Conservation (phyloP, 2,888 invertebrate genomes). For the Nephrocerus scutellatus region DNA sequence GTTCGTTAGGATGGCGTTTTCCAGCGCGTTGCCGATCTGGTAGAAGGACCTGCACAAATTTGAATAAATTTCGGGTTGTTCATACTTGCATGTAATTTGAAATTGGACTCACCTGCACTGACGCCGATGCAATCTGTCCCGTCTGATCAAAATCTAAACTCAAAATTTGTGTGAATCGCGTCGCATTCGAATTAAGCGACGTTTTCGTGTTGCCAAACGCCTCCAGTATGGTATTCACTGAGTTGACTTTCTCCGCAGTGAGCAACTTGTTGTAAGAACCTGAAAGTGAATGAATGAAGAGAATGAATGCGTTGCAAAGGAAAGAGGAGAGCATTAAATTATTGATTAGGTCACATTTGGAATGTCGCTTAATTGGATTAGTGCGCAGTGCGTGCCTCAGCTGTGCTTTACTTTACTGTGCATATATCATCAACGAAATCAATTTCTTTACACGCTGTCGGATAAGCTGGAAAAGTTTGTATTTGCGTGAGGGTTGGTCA, state of each 20-base stretch:
- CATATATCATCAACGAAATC: too few relatives aligned
- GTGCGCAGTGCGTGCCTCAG: too few relatives aligned
- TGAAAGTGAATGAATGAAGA: conserved; percentile 21
- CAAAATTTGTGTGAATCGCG: conserved; percentile 84
- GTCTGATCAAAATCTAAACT: conserved; percentile 92
- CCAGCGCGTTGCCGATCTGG: conserved; percentile 71
- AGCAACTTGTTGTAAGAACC: conserved; percentile 64
- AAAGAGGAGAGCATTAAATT: too few relatives aligned
- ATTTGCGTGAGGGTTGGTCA: too few relatives aligned
- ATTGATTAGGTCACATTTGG: too few relatives aligned
- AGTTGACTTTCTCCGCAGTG: conserved; percentile 75
- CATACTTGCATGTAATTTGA: conserved; percentile 2
- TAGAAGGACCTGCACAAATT: conserved; percentile 61
- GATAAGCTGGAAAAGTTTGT: too few relatives aligned
- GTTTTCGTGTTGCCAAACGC: conserved; percentile 87
- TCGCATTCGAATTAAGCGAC: conserved; percentile 78
- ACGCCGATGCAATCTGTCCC: conserved; percentile 82
- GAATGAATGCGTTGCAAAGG: too few relatives aligned
- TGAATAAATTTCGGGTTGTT: conserved; percentile 4
- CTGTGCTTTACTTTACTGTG: too few relatives aligned
- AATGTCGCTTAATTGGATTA: too few relatives aligned
- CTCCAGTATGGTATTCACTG: conserved; percentile 77
- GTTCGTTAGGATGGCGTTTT: conserved; percentile 57
- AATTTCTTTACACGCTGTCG: too few relatives aligned
- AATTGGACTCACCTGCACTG: conserved; percentile 61